A percentile compares a stretch with the other conserved stretches of the same genome.
phyloP scores from a whole-genome alignment of 1,140 invertebrate species.

The Camponotus vicinus region DNA sequence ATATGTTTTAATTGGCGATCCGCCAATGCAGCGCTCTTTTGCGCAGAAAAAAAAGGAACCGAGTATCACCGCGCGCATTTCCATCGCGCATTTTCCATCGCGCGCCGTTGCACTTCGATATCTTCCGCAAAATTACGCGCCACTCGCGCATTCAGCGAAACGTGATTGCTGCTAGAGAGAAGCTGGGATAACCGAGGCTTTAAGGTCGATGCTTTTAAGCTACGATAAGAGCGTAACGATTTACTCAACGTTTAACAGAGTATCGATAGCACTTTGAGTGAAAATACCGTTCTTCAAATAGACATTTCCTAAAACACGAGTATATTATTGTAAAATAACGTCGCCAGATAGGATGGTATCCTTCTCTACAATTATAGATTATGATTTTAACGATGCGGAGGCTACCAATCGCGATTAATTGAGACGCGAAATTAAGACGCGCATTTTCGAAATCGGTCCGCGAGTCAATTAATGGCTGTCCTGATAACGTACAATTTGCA shows the following conservation, averaged over 20 bases:
- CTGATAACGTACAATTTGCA: constrained; percentile 39
- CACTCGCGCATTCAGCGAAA: constrained; percentile 66
- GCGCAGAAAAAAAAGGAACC: constrained; percentile 45
- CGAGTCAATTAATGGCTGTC: constrained; percentile 30
- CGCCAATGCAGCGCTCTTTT: constrained; percentile 65
- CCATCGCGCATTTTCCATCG: constrained; percentile 40
- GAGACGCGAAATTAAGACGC: constrained; percentile 35
- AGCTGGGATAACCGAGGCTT: constrained; percentile 43
- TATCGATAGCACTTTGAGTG: constrained; percentile 52
- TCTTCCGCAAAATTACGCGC: constrained; percentile 70
- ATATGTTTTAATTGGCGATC: constrained; percentile 72
- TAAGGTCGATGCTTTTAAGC: constrained; percentile 68
- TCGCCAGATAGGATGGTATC: background rate
- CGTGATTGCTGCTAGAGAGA: constrained; percentile 61
- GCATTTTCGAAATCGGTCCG: constrained; percentile 8
- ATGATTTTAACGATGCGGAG: background rate
- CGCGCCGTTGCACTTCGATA: constrained; percentile 66
- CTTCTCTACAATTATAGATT: background rate
- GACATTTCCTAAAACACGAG: background rate
- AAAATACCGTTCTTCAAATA: background rate
- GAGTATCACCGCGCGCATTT: constrained; percentile 48
- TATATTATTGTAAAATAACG: constrained; percentile 35
- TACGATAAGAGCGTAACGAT: constrained; percentile 58
- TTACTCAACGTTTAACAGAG: constrained; percentile 37
- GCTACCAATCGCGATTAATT: constrained; percentile 4